Base-by-base conservation (phyloP, 2,888 invertebrate genomes). In the Ernsta delagoae region DNA sequence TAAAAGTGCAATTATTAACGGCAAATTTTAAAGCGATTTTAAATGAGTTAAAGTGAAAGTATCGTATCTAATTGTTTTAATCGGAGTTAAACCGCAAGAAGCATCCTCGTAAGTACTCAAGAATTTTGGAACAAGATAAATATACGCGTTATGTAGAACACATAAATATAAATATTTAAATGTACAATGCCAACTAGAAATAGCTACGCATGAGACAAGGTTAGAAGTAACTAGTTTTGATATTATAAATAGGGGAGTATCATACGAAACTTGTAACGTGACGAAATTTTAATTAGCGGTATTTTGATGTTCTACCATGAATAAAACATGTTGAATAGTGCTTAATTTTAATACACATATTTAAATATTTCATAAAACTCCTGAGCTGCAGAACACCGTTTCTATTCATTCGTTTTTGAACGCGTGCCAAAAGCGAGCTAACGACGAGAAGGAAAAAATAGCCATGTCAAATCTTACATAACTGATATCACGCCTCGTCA, bases 371-470 rank as follows among this genome's bases (percentile, higher is more conserved):
- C 54, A 57, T 68, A 62, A 68, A 62, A 24, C 62, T 48, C 62
- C 81, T 75, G 78, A 60, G 54, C 53, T 54, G 59, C 64, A 39
- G 53, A 64, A 54, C 64, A 69, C 34, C 57, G 63, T 16, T 77
- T 72, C 78, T 77, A 79, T 78, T 78, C 79, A 78, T 63, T 63
- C 57, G 80, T 81, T 86, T 87, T 91, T 92, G 92, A 87, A 73
- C 74, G 73, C 65, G 78, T 86, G 92, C 92, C 92, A 92, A 84
- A 78, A 81, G 66, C 77, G 83, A 86, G 84, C 85, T 80, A 86
- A 87, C 86, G 83, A 84, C 85, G 86, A 84, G 85, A 82, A 84
- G 86, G 85, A 88, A 91, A 91, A 91, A 92, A 91, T 90, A 90
- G 85, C 84, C 81, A 78, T 89, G 89, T 90, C 88, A 85, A 84